These are phyloP conservation scores for Eucera pruinosa DNA, from an alignment of 2,888 invertebrate species.

Conservation along the genomic window DNA sequence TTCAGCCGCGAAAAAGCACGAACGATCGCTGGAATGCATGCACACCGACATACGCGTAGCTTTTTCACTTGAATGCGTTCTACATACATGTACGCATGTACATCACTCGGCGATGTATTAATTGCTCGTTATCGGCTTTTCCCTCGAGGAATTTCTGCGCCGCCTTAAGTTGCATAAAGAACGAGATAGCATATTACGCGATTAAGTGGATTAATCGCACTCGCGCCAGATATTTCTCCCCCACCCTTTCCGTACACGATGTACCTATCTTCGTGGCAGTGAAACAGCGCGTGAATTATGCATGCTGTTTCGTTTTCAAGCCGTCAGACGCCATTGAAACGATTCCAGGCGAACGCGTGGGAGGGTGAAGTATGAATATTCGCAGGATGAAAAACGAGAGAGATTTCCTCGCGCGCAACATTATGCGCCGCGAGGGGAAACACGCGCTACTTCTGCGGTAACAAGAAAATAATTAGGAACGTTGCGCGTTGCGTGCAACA, in stretches of 20 bases:
- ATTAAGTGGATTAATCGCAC: slow-evolving; percentile 51
- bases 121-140: slow-evolving; percentile 15
- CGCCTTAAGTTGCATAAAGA: neutral
- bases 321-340: slow-evolving; percentile 22
- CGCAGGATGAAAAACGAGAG: slow-evolving; percentile 59
- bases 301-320: slow-evolving; percentile 54
- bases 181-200: slow-evolving; percentile 1
- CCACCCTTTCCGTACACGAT: slow-evolving; percentile 18
- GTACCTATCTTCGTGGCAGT: slow-evolving; percentile 39
- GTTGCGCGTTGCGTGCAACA: slow-evolving; percentile 78
- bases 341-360: neutral
- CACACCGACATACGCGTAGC: neutral
- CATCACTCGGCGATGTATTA: slow-evolving; percentile 20
- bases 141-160: slow-evolving; percentile 6
- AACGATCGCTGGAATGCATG: too few relatives aligned
- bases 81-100: too few relatives aligned
- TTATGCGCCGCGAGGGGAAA: slow-evolving; percentile 47
- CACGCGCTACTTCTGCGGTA: slow-evolving; percentile 51
- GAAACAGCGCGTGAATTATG: slow-evolving; percentile 49
- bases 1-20: neutral
- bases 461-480: slow-evolving; percentile 80
- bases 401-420: slow-evolving; percentile 56
- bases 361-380: slow-evolving; percentile 61
- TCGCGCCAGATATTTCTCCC: slow-evolving; percentile 33
- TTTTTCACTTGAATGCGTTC: neutral